Conservation (phyloP, 1,140 invertebrate genomes). For the Plectrocnemia conspersa region DNA sequence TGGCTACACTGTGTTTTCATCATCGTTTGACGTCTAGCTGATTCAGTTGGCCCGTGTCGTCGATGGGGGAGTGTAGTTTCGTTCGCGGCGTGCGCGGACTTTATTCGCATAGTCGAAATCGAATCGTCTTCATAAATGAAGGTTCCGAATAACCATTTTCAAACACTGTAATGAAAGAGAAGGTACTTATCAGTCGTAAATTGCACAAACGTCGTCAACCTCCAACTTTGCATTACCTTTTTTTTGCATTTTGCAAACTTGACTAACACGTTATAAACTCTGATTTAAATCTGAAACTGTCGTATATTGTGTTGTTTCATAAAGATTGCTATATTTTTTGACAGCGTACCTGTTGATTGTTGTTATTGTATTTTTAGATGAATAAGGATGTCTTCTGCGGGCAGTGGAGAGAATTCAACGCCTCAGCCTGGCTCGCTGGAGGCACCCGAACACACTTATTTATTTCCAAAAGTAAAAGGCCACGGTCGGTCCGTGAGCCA, state of each 20-base stretch:
- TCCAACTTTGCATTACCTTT: background rate
- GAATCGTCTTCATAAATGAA: background rate
- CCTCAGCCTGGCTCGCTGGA: conserved; percentile 45
- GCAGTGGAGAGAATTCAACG: conserved; percentile 51
- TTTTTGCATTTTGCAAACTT: background rate
- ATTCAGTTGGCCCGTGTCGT: background rate
- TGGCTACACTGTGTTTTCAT: background rate
- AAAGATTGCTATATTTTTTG: background rate
- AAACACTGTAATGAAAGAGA: background rate
- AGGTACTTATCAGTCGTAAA: background rate
- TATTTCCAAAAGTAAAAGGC: conserved; percentile 55
- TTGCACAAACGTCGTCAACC: background rate
- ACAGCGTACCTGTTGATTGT: background rate
- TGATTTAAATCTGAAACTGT: background rate
- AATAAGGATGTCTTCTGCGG: conserved; percentile 54
- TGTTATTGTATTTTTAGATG: conserved; percentile 42
- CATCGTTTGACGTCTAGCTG: background rate
- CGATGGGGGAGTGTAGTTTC: background rate
- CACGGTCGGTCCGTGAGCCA: conserved; percentile 77
- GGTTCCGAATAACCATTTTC: background rate
- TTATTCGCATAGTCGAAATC: background rate
- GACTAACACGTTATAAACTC: background rate
- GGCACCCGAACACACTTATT: conserved; percentile 56
- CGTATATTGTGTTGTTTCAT: background rate
- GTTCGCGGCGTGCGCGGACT: background rate